Base-by-base conservation (phyloP, 2,797 vertebrate genomes). In the Sphenodon punctatus region DNA sequence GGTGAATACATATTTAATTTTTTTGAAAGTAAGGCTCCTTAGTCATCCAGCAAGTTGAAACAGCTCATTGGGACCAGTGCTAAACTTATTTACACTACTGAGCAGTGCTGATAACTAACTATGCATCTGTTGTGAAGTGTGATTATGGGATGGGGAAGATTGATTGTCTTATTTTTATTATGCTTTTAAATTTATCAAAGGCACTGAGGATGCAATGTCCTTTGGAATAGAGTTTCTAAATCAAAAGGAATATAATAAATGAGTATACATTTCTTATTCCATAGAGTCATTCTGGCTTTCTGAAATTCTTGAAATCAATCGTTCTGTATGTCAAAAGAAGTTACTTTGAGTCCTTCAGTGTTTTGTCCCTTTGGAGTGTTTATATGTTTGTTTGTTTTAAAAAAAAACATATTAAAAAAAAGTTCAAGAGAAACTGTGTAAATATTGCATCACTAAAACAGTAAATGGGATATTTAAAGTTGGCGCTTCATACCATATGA, bases 151-250 rank as follows among this genome's bases (percentile, higher is more conserved):
- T 64, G 65, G 67, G 34, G 80, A 78, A 82, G 81, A 73, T 89
- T 60, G 63, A 75, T 61, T 59, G 86, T 93, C 80, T n/a, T 30
- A 92, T 89, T 68, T 85, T 84, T 75, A 85, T 67, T 64, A 51
- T 30, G n/a, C 48, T 82, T 75, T 45, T 80, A 75, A 72, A 80
- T 48, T 87, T 69, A 32, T 75, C 66, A 67, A 0, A 61, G 53
- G 16, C 63, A 67, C 63, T 85, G 69, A 88, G 82, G 45, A 61
- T 73, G 53, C 67, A 42, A 8, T 51, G 14, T 39, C 34, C 25
- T 66, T 71, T 80, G 42, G 59, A 58, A 12, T 43, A 79, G 69
- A 67, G 53, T n/a, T 64, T 59, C 64, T 64, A 61, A 61, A 45
- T 19, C 12, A 30, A 12, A 32, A 45, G 41, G 27, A 45, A 30